A percentile compares a stretch with the other conserved stretches of the same genome.
Evolutionary conservation across 1,140 invertebrate species (phyloP).

Genomic region (Drosophila simulans): DNA sequence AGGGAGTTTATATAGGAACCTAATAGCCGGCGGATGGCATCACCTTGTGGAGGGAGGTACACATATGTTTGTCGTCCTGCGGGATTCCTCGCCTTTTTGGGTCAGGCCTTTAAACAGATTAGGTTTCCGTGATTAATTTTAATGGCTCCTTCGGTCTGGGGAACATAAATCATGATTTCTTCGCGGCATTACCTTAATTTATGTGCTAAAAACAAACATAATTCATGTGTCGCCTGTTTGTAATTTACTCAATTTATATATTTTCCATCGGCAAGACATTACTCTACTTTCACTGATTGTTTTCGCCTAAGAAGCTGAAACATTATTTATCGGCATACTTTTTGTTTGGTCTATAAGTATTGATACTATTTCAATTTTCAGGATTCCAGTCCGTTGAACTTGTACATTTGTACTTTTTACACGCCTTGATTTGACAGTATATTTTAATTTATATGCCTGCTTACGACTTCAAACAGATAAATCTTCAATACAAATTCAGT

Average conservation of each 20-base stretch:
- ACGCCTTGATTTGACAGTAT: conserved; percentile 2
- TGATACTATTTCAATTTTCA: no score
- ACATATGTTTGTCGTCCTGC: background rate
- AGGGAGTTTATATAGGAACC: conserved; percentile 7
- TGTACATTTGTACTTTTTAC: background rate
- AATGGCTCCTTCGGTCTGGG: background rate
- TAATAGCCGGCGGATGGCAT: conserved; percentile 3
- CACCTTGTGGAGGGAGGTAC: background rate
- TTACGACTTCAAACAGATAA: conserved; percentile 4
- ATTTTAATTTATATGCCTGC: background rate
- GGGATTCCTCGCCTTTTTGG: no score
- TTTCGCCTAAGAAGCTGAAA: background rate
- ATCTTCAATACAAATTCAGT: background rate
- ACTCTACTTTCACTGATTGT: background rate
- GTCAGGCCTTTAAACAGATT: background rate
- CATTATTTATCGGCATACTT: background rate
- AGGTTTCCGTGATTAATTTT: background rate
- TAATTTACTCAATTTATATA: background rate
- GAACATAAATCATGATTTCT: background rate
- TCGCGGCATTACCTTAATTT: conserved; percentile 1
- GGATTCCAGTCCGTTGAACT: background rate
- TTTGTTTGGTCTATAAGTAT: background rate
- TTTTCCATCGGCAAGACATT: background rate
- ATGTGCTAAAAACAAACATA: background rate
- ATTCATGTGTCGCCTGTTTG: background rate